Base-by-base conservation (phyloP, 2,113 vertebrate genomes). In the Carassius carassius region DNA sequence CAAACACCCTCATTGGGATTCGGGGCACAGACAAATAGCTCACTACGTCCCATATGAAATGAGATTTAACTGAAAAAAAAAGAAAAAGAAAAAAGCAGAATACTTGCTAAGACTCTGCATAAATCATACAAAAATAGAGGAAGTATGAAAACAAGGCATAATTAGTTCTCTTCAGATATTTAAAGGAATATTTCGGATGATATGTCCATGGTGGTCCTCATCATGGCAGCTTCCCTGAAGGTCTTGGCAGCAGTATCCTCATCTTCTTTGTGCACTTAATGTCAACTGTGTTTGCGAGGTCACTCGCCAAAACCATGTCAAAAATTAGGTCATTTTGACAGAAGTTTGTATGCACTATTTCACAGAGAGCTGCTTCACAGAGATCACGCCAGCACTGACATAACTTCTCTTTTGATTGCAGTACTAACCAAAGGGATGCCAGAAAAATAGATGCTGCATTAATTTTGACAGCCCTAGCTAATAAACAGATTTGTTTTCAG, bases 1-100 rank as follows among this genome's bases (percentile, higher is more conserved):
- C 89, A 91, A 93, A 90, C 90, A 91, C 90, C 88, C 92, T 94
- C 92, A 94, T 92, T 93, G 92, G 88, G 89, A 94, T 93, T 93
- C 88, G 69, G 86, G 88, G 82, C 84, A 88, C 87, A 70, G 80
- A 90, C 87, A 85, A 87, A 91, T 83, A 86, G 90, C 92, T 93
- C 91, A 87, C 90, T 91, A 91, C 84, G 89, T 89, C 89, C 86
- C 90, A 88, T 92, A 91, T 92, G 90, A 94, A 92, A 94, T 94
- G 29, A 62, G 77, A 87, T 89, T 86, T 87, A 84, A 82, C 67
- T 56, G 35, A 23, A 81, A 25, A 47, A 23, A 77, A 32, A 11
- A 11, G 10, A 44, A 10, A 10, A 37, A 41, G 70, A 41, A 41
- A 29, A 17, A 86, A 76, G 35, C 72, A 90, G 86, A 86, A 67